Percentiles rank a stretch among this genome's conserved stretches.
Conservation (phyloP, 2,113 vertebrate species). For the Eonycteris spelaea region DNA sequence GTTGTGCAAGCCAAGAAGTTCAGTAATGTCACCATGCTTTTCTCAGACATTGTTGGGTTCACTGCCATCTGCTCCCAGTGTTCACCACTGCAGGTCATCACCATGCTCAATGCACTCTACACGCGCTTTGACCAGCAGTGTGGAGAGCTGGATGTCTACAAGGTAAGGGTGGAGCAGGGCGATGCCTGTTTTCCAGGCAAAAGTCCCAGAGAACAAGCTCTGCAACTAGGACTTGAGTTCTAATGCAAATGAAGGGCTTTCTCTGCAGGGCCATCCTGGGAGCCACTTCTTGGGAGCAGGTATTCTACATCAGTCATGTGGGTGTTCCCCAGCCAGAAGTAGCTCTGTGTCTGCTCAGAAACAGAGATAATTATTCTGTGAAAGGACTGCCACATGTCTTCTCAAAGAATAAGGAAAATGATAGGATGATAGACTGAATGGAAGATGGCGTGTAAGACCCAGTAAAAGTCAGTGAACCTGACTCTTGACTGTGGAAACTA, state of each 20-base stretch:
- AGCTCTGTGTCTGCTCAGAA: background rate
- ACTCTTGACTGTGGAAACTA: background rate
- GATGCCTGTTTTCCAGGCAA: accelerated
- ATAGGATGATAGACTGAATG: background rate
- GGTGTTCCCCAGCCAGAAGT: conserved; percentile 15
- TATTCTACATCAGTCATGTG: background rate
- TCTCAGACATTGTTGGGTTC: conserved; percentile 98
- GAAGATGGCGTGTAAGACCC: background rate
- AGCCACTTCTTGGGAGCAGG: background rate
- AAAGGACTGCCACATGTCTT: background rate
- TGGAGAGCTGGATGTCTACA: conserved; percentile 96
- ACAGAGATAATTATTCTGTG: background rate
- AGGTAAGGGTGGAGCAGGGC: conserved; percentile 86
- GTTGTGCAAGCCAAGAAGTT: conserved; percentile 97
- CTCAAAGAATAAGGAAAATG: background rate
- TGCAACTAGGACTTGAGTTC: background rate
- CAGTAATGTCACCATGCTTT: conserved; percentile 94
- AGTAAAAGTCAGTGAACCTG: background rate
- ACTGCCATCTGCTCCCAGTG: conserved; percentile 96
- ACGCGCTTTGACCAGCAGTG: conserved; percentile 96
- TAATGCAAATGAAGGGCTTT: background rate
- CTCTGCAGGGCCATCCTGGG: background rate
- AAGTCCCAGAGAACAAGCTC: background rate
- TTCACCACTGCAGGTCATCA: conserved; percentile 98
- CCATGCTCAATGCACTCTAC: conserved; percentile 97